These are phyloP conservation scores for Muraenolepis orangiensis DNA, from an alignment of 2,797 vertebrate species.

Conservation along the genomic window DNA sequence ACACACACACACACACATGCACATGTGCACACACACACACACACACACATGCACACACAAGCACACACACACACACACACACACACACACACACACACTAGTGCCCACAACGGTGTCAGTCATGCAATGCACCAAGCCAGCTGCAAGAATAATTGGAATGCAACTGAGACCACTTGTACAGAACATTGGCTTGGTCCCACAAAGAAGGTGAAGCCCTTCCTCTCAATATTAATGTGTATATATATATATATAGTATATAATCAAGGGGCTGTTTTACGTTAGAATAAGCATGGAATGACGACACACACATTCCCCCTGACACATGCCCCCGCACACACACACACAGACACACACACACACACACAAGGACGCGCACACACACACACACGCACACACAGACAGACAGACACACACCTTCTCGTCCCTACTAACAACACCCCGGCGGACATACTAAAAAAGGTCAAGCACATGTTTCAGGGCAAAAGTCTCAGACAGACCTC, in stretches of 20 bases:
- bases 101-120: no score
- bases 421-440: conserved; percentile 5
- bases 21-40: no score
- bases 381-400: neutral
- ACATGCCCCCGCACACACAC: neutral
- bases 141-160: neutral
- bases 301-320: no score
- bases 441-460: conserved; percentile 36
- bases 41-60: no score
- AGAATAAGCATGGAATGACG: neutral
- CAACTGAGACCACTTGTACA: neutral
- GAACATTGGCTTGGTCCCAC: neutral
- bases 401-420: conserved; percentile 1
- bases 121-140: neutral
- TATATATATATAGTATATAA: neutral
- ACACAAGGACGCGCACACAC: neutral
- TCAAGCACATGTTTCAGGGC: conserved; percentile 43
- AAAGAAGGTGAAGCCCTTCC: neutral
- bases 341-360: neutral
- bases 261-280: neutral
- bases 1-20: no score
- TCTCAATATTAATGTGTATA: neutral
- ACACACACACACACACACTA: neutral
- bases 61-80: no score
- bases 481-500: conserved; percentile 29